Percentiles rank a stretch among this genome's conserved stretches.
Conservation (phyloP, 2,113 vertebrate genomes). For the Dromiciops gliroides region DNA sequence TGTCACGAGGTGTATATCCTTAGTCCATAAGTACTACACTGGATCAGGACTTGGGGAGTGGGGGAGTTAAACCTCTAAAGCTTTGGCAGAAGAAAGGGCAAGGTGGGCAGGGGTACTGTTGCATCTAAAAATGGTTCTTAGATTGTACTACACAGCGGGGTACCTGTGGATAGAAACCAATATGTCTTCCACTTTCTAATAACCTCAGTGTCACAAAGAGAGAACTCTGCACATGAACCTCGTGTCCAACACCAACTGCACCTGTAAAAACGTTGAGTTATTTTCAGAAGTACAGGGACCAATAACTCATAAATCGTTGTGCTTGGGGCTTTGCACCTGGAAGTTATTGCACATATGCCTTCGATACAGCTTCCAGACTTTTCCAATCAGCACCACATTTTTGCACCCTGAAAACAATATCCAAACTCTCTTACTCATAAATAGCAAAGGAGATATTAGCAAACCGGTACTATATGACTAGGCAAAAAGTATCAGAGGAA, state of each 20-base stretch:
- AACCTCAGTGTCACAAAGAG: not conserved
- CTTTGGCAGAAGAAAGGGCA: not conserved
- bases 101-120: not conserved
- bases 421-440: not conserved
- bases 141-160: not conserved
- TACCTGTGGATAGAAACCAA: not conserved
- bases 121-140: not conserved
- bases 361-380: not conserved
- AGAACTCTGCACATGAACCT: not conserved
- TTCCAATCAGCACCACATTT: not conserved
- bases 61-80: not conserved
- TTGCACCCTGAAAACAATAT: not conserved
- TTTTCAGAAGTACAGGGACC: not conserved
- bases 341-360: not conserved
- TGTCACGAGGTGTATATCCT: not conserved
- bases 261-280: not conserved
- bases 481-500: not conserved
- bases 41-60: not conserved
- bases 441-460: not conserved
- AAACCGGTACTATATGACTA: not conserved
- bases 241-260: not conserved
- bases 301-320: not conserved
- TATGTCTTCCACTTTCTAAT: not conserved
- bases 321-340: not conserved
- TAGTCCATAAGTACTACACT: not conserved